A percentile compares a stretch with the other conserved stretches of the same genome.
These are phyloP conservation scores for Papilio demoleus DNA, from an alignment of 2,888 invertebrate species.

Conservation along the genomic window DNA sequence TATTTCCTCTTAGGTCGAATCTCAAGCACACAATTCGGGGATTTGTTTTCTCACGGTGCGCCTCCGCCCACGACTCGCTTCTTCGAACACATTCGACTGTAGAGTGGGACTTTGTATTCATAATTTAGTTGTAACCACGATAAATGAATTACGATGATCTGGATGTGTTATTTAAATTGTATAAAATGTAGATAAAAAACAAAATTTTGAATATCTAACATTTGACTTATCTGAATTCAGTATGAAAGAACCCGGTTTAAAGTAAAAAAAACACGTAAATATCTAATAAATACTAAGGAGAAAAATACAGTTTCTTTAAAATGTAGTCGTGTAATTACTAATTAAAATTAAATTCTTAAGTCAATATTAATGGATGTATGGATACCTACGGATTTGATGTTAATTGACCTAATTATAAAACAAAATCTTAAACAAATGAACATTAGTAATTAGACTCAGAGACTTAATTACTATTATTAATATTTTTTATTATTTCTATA, in stretches of 20 bases:
- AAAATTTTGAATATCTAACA: neutral
- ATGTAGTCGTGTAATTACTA: too few relatives aligned
- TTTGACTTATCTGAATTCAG: too few relatives aligned
- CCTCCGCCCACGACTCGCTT: slow-evolving; percentile 65
- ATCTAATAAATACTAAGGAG: neutral
- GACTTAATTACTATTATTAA: too few relatives aligned
- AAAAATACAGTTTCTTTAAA: neutral
- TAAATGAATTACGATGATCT: slow-evolving; percentile 60
- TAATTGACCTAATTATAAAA: too few relatives aligned
- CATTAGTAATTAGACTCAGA: too few relatives aligned
- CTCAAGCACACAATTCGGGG: slow-evolving; percentile 64
- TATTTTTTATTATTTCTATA: too few relatives aligned
- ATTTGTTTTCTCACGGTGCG: slow-evolving; percentile 75
- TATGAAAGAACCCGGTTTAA: neutral
- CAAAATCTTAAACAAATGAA: too few relatives aligned
- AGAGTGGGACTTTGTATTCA: slow-evolving; percentile 70
- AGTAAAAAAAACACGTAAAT: neutral
- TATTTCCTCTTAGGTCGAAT: slow-evolving; percentile 60
- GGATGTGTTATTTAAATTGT: slow-evolving; percentile 53
- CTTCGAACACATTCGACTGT: slow-evolving; percentile 72
- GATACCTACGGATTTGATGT: too few relatives aligned
- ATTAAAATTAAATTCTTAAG: too few relatives aligned
- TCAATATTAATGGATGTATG: too few relatives aligned
- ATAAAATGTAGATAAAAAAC: slow-evolving; percentile 26
- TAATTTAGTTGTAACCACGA: slow-evolving; percentile 67